phyloP scores from a whole-genome alignment of 2,888 invertebrate species.

The Nebria brevicollis region DNA sequence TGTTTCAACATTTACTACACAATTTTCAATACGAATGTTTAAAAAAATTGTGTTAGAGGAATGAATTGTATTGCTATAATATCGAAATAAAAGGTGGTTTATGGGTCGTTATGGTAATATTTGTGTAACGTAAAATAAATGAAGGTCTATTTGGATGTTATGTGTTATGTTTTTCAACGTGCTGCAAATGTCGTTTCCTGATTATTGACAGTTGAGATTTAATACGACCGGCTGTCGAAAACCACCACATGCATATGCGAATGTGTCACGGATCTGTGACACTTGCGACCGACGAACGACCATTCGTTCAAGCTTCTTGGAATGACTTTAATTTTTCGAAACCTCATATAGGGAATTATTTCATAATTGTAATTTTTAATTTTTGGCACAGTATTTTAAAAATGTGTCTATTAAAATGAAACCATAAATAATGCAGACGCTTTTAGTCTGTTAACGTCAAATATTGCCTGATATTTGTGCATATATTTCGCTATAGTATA shows the following conservation, averaged over 20 bases:
- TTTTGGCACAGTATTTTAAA: not conserved
- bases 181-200: not conserved
- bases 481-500: not conserved
- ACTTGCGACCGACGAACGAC: not conserved
- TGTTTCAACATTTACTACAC: no score
- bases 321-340: not conserved
- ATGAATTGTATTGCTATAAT: no score
- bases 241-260: not conserved
- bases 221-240: not conserved
- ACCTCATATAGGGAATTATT: no score
- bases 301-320: not conserved
- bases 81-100: no score
- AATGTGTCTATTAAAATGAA: not conserved
- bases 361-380: no score
- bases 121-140: not conserved
- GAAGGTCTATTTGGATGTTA: not conserved
- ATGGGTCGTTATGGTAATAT: no score
- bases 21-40: no score
- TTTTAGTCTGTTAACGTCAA: not conserved
- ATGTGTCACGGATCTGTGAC: not conserved
- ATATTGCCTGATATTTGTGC: not conserved
- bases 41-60: no score
- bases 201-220: slow-evolving; percentile 1
- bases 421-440: not conserved
- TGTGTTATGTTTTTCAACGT: not conserved